Evolutionary conservation across 2,113 vertebrate genomes (phyloP), one percentile per base, ranked within the genome.

Genomic region (Xenopus laevis): DNA sequence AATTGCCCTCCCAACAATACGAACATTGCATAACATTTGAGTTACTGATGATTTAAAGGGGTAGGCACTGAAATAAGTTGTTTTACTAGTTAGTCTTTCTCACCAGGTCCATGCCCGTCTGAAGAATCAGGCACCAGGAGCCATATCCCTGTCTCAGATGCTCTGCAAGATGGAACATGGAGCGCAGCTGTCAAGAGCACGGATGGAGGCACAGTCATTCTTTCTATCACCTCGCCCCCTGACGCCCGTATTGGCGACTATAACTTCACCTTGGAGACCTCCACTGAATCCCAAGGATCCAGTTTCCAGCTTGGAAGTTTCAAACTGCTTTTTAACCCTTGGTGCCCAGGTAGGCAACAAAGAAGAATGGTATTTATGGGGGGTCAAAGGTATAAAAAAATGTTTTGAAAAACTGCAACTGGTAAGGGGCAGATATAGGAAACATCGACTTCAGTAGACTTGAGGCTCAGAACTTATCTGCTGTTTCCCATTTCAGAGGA

Each of bases 311-410:
- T 95, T 0, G 92, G 90, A 6, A 72, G 94, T 13, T 94, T 98
- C 2, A 12, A 88, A 17, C 82, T 98, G 81, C 93, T 99, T 80
- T 99, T 96, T 78, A 99, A 99, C 2, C 79, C 94, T 52, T 99
- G 97, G 97, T 96, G 95, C 64, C 81, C 93, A 88, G 91, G 97
- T 99, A 81, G 85, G 84, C 4, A 64, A 17, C 1, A 64, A 27
- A 12, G n/a, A 4, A 59, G 2, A 59, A 6, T 59, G 57, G 18
- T 12, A 18, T 20, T 7, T 59, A 50, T 50, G 2, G 47, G n/a
- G 4, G 11, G 47, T 12, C 12, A 50, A 50, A 12, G 47, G 5
- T 13, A 50, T 50, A 50, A 50, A 50, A 50, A 4, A 50, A 15
- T 50, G 0, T 13, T 13, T 11, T 47, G 46, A 13, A 11, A 47